Evolutionary conservation across 2,797 vertebrate species (phyloP).

Genomic region (Numenius phaeopus): DNA sequence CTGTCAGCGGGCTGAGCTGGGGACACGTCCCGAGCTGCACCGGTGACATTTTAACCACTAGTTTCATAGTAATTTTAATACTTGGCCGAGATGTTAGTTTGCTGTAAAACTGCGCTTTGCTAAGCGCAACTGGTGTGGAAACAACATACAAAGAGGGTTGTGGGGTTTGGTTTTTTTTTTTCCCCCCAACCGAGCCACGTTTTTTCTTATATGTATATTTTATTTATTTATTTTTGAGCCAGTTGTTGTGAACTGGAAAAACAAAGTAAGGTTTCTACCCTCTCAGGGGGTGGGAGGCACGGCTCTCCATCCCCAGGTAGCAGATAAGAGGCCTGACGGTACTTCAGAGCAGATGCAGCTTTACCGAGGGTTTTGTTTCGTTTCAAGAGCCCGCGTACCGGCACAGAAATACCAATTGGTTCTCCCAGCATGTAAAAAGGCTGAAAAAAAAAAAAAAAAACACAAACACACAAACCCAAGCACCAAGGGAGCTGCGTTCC

Average conservation of each 20-base stretch:
- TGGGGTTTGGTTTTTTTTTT: not conserved
- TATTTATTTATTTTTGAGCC: not conserved
- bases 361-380: not conserved
- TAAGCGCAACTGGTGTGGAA: not conserved
- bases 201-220: no score
- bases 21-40: not conserved
- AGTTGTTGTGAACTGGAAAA: not conserved
- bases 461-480: no score
- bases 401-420: not conserved
- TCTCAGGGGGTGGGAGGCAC: not conserved
- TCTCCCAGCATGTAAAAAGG: not conserved
- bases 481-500: not conserved
- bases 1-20: rapidly evolving
- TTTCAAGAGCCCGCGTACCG: not conserved
- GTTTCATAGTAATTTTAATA: not conserved
- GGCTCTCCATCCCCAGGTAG: not conserved
- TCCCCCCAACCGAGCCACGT: not conserved
- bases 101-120: not conserved
- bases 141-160: not conserved
- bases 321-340: not conserved
- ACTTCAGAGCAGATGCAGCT: not conserved
- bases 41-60: not conserved
- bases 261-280: not conserved
- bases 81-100: not conserved
- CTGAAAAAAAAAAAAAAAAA: not conserved